phyloP scores from a whole-genome alignment of 2,888 invertebrate genomes.

The Sinodicranocentrus sp. region DNA sequence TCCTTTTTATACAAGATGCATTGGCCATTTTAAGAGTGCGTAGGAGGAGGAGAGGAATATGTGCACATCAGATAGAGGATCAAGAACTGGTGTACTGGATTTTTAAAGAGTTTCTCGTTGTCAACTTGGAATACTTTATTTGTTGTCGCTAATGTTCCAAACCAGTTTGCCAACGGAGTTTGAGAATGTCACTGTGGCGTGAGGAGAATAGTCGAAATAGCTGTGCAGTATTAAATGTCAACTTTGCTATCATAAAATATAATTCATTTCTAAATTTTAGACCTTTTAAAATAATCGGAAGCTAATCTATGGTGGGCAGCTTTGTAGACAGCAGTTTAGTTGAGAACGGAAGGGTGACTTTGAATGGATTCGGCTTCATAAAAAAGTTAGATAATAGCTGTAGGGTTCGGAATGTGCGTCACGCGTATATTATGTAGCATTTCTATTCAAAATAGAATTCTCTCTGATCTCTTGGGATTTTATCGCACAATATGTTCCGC shows the following conservation, averaged over 20 bases:
- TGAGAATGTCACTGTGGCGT: not conserved
- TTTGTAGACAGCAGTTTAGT: too few species aligned
- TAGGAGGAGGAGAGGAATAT: conserved; percentile 15
- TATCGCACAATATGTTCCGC: too few species aligned
- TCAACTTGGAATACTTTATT: not conserved
- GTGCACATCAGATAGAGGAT: not conserved
- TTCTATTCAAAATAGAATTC: too few species aligned
- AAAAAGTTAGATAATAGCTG: too few species aligned
- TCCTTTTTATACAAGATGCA: conserved; percentile 14
- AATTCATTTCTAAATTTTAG: not conserved
- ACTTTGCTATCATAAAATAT: not conserved
- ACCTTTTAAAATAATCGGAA: not conserved
- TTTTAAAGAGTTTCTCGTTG: not conserved
- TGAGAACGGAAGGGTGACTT: too few species aligned
- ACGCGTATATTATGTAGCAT: too few species aligned
- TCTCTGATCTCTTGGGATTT: too few species aligned
- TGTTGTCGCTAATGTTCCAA: not conserved
- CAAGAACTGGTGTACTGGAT: not conserved
- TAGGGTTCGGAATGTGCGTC: too few species aligned
- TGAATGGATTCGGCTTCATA: too few species aligned
- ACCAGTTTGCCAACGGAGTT: not conserved
- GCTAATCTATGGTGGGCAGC: too few species aligned
- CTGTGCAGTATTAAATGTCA: conserved; percentile 1
- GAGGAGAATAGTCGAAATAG: not conserved
- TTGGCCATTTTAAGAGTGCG: conserved; percentile 23